Base-by-base conservation (phyloP, 1,140 invertebrate species). In the Orius insidiosus region DNA sequence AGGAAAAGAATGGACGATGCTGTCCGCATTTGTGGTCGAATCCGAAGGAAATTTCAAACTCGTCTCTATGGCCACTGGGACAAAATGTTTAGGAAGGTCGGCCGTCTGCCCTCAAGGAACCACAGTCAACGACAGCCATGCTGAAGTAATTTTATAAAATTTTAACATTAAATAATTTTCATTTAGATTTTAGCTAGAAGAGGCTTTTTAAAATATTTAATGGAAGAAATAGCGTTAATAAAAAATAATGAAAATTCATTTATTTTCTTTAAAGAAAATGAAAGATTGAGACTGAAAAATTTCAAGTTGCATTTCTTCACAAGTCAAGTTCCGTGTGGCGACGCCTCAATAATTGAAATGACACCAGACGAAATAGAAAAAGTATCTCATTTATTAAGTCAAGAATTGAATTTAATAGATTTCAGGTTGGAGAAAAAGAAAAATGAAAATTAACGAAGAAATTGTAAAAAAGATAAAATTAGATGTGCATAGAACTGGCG, bases 261-360 rank as follows among this genome's bases (percentile, higher is more conserved):
- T 35, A 53, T 68, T 46, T 68, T 72, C 49, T 47, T 60, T 18
- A 55, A 60, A 10, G 49, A 59, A 1, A 50, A 52, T 5, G 44
- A 54, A 35, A 58, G 55, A 46, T 75, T 71, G 58, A 52, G n/a
- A 5, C 18, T 55, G 10, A 75, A 72, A 52, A 43, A 65, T 8
- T 58, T 85, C 37, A 66, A 70, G 10, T 92, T 90, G 64, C 79
- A 90, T 62, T 81, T 95, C 56, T 89, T 82, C 57, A 77, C 80
- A 15, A 88, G 80, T 52, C 82, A 88, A 57, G 74, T 79, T 33
- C 90, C 89, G 37, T 96, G 90, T 68, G 92, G 92, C 0, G 92
- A 96, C 75, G 89, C 87, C 14, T 79, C 84, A n/a, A 92, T 94
- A 55, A 76, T 88, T 62, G 47, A 50, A 2, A 53, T 34, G 36